Evolutionary conservation across 2,113 vertebrate species (phyloP).

Genomic region (Mastomys coucha): DNA sequence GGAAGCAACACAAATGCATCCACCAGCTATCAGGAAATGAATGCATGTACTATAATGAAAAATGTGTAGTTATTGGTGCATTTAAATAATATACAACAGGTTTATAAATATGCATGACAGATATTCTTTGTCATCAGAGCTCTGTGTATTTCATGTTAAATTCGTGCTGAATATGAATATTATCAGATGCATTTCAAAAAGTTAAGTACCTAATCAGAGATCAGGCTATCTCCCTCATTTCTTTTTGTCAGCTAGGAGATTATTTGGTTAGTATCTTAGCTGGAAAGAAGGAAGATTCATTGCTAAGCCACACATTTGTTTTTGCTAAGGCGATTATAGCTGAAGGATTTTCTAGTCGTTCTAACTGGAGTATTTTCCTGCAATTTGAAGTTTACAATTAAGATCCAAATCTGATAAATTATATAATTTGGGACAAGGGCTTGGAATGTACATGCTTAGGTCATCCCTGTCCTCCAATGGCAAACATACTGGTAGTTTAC

Average conservation of each 20-base stretch:
- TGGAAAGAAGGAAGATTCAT: slow-evolving; percentile 38
- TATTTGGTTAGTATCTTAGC: slow-evolving; percentile 50
- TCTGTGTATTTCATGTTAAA: slow-evolving; percentile 33
- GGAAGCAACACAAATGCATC: slow-evolving; percentile 46
- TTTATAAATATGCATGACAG: slow-evolving; percentile 53
- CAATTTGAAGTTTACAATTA: slow-evolving; percentile 19
- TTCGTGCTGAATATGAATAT: slow-evolving; percentile 56
- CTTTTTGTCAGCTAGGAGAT: slow-evolving; percentile 39
- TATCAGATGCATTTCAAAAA: slow-evolving; percentile 25
- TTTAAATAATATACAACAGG: slow-evolving; percentile 52
- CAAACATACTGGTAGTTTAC: not conserved
- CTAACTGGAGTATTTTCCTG: not conserved
- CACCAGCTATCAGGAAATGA: slow-evolving; percentile 40
- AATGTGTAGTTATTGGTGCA: slow-evolving; percentile 50
- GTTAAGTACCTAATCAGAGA: slow-evolving; percentile 50
- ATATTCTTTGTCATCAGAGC: not conserved
- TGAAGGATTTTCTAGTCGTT: slow-evolving; percentile 26
- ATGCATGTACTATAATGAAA: slow-evolving; percentile 27
- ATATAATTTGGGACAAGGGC: not conserved
- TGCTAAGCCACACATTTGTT: slow-evolving; percentile 28
- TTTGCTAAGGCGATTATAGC: slow-evolving; percentile 50
- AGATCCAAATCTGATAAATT: slow-evolving; percentile 21
- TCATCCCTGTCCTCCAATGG: not conserved
- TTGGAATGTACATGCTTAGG: not conserved
- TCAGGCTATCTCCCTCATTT: slow-evolving; percentile 35